Conservation (phyloP, 2,888 invertebrate genomes). For the Yponomeuta cagnagella region DNA sequence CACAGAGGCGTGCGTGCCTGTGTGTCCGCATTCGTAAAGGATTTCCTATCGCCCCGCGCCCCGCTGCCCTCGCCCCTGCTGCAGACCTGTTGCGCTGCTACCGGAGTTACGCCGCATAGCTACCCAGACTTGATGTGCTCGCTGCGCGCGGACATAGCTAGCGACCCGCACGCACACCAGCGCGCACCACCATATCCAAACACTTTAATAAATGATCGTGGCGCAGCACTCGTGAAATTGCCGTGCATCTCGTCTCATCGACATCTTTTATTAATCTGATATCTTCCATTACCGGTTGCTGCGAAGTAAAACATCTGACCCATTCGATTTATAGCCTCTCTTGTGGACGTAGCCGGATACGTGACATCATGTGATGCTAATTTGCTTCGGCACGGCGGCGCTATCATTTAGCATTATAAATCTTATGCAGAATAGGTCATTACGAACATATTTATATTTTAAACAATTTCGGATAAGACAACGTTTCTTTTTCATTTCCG, state of each 20-base stretch:
- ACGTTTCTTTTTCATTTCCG: conserved; percentile 14
- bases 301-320: conserved; percentile 53
- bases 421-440: conserved; percentile 45
- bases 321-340: conserved; percentile 57
- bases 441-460: conserved; percentile 30
- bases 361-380: conserved; percentile 67
- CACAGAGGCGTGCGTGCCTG: conserved; percentile 37
- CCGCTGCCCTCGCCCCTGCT: conserved; percentile 47
- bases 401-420: conserved; percentile 52
- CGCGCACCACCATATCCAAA: conserved; percentile 39
- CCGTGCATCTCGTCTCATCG: conserved; percentile 62
- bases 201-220: conserved; percentile 58
- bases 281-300: conserved; percentile 63
- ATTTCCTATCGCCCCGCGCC: conserved; percentile 68
- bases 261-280: conserved; percentile 65
- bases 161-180: conserved; percentile 53
- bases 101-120: conserved; percentile 76
- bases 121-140: conserved; percentile 70
- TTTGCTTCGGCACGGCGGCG: conserved; percentile 44
- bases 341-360: conserved; percentile 58
- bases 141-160: conserved; percentile 31
- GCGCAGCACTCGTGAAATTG: conserved; percentile 65
- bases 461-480: conserved; percentile 16
- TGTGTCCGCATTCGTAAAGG: conserved; percentile 65
- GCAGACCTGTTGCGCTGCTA: conserved; percentile 74